These are phyloP conservation scores for Seriola dumerili DNA, from an alignment of 2,113 vertebrate species.

Conservation along the genomic window DNA sequence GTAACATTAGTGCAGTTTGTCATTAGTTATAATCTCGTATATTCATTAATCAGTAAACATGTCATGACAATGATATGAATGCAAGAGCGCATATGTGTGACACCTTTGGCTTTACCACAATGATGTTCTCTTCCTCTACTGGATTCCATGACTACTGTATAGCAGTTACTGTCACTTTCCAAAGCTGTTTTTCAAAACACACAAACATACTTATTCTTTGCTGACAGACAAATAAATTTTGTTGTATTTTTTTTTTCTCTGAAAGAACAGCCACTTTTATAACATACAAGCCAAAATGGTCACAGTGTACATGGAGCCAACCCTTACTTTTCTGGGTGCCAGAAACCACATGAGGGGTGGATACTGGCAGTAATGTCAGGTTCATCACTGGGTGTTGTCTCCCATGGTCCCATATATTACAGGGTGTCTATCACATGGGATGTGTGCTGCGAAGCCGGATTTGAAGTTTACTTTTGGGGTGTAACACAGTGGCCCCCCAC, in stretches of 20 bases:
- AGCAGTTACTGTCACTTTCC: background rate
- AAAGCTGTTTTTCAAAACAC: constrained; percentile 16
- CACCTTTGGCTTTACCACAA: background rate
- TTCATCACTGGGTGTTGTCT: constrained; percentile 64
- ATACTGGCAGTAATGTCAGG: constrained; percentile 62
- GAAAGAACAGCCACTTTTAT: constrained; percentile 16
- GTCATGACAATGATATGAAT: background rate
- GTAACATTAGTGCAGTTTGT: background rate
- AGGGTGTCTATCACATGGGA: constrained; percentile 57
- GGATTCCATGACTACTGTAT: background rate
- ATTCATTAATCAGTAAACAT: background rate
- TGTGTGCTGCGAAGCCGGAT: constrained; percentile 36
- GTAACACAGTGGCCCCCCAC: constrained; percentile 69
- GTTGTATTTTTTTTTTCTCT: background rate
- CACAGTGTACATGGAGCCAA: constrained; percentile 1
- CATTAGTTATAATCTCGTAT: background rate
- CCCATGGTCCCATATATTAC: constrained; percentile 59
- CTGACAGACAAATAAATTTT: constrained; percentile 21
- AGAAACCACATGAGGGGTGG: constrained; percentile 63
- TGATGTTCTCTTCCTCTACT: background rate
- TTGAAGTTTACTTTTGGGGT: constrained; percentile 78
- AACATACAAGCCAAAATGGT: constrained; percentile 26
- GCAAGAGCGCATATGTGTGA: background rate
- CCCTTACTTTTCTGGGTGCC: constrained; percentile 28
- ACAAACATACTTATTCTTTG: constrained; percentile 9